Evolutionary conservation across 92 coral and sea anemone genomes (phyloP), one percentile per base, ranked within the genome.

Genomic region (Diadumene lineata): DNA sequence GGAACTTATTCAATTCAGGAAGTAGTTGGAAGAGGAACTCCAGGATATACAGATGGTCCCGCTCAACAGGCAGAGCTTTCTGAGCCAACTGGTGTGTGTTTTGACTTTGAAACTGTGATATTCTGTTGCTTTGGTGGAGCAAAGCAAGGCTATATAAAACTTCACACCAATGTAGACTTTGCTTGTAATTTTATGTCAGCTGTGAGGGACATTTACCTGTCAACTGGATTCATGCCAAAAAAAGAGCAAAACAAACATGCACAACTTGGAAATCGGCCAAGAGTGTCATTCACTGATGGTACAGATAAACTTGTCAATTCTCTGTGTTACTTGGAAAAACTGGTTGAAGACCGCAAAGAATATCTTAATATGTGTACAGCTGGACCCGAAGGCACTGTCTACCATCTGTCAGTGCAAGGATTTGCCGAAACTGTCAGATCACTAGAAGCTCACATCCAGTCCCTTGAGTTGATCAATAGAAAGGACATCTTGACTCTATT

Each of bases 51-150:
- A 1, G 89, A 88, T 81, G 93, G 93, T 18, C 81, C 78, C 0
- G 73, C 82, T 26, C 9, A 53, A 21, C 73, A 76, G 9, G 89
- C 81, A 1, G 32, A 80, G 61, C 84, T 88, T 26, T 63, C 60
- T 19, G 87, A 85, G 22, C 90, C 89, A 27, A 85, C 89, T 15
- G 90, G 86, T 2, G 22, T 88, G 48, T 79, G 86, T 48, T 88
- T 79, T 76, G 89, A 80, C 38, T 60, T 34, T 11, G 74, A 69
- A 23, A 69, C 84, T n/a, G 74, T 64, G 18, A 69, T 84, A 11
- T 50, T 84, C 70, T 84, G 73, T 17, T 88, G 87, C 74, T 80
- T 84, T 84, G 89, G 87, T 29, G 93, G 90, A n/a, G 17, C 21
- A 23, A 33, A n/a, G 15, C 32, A 80, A 65, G 93, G 89, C 2